Evolutionary conservation across 2,797 vertebrate species (phyloP).

Genomic region (Peromyscus eremicus): DNA sequence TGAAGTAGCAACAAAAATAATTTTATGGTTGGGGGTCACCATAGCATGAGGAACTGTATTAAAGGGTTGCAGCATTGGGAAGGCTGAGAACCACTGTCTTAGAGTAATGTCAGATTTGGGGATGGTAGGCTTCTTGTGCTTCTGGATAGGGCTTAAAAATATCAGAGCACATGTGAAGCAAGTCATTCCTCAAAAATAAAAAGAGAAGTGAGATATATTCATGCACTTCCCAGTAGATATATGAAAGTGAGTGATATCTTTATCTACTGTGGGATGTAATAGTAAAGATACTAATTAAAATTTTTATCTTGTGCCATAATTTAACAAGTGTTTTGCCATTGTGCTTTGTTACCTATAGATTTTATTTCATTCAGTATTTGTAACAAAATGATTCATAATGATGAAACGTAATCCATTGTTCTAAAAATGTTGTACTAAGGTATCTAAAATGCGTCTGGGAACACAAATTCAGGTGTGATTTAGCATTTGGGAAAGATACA

Average conservation of each 20-base stretch:
- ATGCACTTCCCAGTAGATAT: background rate
- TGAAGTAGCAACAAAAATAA: background rate
- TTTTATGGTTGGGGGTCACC: background rate
- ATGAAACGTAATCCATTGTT: background rate
- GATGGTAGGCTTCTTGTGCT: background rate
- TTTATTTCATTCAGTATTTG: constrained; percentile 36
- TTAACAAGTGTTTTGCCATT: constrained; percentile 11
- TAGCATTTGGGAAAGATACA: background rate
- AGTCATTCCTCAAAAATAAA: background rate
- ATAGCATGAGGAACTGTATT: background rate
- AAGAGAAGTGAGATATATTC: background rate
- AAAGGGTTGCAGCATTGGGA: background rate
- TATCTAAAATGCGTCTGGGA: background rate
- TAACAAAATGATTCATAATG: constrained; percentile 12
- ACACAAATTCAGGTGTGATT: constrained; percentile 3
- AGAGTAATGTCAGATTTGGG: background rate
- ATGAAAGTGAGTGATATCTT: background rate
- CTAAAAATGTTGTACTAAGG: background rate
- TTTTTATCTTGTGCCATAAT: constrained; percentile 1
- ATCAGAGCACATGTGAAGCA: background rate
- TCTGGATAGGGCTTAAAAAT: background rate
- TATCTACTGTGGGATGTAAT: background rate
- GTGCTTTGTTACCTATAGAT: background rate
- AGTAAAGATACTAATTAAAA: constrained; percentile 10
- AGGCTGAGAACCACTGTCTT: background rate